Evolutionary conservation across 2,888 invertebrate species (phyloP).

Genomic region (Phaonia tiefii): DNA sequence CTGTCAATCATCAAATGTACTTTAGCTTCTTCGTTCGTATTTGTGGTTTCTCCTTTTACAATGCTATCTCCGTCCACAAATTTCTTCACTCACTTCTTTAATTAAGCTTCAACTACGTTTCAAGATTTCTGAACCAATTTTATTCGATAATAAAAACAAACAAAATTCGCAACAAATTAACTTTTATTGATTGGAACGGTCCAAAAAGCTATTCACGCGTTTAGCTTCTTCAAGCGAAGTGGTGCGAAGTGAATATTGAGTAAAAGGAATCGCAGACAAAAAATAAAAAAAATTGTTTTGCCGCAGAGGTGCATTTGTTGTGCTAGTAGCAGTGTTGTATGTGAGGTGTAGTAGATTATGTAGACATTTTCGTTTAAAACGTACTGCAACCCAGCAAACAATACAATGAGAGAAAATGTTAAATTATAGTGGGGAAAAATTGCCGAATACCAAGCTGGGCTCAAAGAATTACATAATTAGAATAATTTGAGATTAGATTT

Average conservation of each 20-base stretch:
- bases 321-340: conserved; percentile 18
- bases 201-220: conserved; percentile 49
- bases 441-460: too few relatives aligned
- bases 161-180: conserved; percentile 13
- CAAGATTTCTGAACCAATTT: neutral
- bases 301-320: neutral
- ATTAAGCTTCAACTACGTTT: too few relatives aligned
- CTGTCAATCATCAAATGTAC: conserved; percentile 4
- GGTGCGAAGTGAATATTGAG: conserved; percentile 35
- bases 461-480: too few relatives aligned
- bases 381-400: neutral
- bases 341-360: neutral
- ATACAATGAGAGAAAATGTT: too few relatives aligned
- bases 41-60: too few relatives aligned
- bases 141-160: conserved; percentile 25
- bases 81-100: too few relatives aligned
- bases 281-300: conserved; percentile 39
- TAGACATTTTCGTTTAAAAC: neutral
- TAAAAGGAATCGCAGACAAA: conserved; percentile 21
- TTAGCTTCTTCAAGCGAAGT: conserved; percentile 55
- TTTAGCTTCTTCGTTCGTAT: too few relatives aligned
- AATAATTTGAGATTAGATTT: too few relatives aligned
- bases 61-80: too few relatives aligned
- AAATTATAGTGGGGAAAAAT: too few relatives aligned
- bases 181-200: conserved; percentile 3